phyloP scores from a whole-genome alignment of 2,797 vertebrate genomes.

The Cryptoblepharus egeriae region DNA sequence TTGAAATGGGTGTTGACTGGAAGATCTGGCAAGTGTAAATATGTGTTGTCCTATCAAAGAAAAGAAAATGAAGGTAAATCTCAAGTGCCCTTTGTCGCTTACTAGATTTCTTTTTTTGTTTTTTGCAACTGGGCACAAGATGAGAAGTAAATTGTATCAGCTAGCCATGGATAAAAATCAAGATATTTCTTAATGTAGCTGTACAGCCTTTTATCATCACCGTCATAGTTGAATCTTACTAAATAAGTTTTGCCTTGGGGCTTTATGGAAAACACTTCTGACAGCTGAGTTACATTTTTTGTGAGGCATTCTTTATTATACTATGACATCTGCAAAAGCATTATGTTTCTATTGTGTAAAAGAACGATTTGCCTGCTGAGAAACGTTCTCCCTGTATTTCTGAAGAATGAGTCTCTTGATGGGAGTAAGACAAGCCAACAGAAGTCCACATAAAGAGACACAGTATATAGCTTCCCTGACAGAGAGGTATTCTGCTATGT shows the following conservation, averaged over 20 bases:
- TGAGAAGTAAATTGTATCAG: slow-evolving; percentile 26
- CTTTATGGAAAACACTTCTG: background rate
- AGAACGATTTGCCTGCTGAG: background rate
- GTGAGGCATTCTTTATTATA: background rate
- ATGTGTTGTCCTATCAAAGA: slow-evolving; percentile 40
- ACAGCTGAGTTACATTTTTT: background rate
- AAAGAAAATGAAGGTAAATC: slow-evolving; percentile 46
- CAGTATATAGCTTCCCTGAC: background rate
- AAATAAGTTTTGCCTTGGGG: slow-evolving; percentile 29
- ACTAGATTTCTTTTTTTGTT: background rate
- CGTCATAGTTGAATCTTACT: slow-evolving; percentile 34
- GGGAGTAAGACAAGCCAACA: background rate
- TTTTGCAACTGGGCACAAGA: background rate
- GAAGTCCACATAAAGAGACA: background rate
- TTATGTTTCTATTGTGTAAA: background rate
- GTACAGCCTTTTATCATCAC: slow-evolving; percentile 11
- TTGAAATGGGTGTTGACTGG: slow-evolving; percentile 71
- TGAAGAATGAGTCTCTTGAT: background rate
- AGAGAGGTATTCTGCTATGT: background rate
- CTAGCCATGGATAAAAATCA: slow-evolving; percentile 16
- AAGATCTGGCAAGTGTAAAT: slow-evolving; percentile 65
- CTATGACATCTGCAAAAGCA: background rate
- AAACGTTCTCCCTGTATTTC: background rate
- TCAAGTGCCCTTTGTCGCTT: slow-evolving; percentile 11
- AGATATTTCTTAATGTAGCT: background rate